Base-by-base conservation (phyloP, 1,140 invertebrate genomes). In the Drosophila nannoptera region DNA sequence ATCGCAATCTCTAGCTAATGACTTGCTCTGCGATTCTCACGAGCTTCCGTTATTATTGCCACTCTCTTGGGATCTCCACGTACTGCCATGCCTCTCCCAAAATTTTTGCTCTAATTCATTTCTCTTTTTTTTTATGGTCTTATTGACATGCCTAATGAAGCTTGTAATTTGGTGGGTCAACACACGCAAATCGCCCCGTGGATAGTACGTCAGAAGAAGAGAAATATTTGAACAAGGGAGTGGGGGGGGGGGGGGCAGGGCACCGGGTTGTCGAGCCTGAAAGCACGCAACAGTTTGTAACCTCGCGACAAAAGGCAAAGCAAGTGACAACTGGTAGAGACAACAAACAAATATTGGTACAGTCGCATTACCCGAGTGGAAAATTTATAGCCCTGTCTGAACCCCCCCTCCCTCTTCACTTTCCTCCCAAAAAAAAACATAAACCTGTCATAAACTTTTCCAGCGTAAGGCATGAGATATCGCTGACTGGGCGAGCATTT, bases 91-190 rank as follows among this genome's bases (percentile, higher is more conserved):
- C 35, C 22, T 22, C 36, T 11, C 8, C 4, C 0, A 38, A 9
- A 7, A 36, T 6, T 7, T 7, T 9, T 8, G 8, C 35, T 36
- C 6, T 36, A 36, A 36, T 2, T 36, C 36, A 22, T 22, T 45
- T 8, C 16, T 4, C 12, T 5, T n/a, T 3, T 12, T 42, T 42
- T 42, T 2, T 42, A 42, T 43, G 40, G 38, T 55, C 38, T 46
- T 59, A 61, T 69, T 67, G 75, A 72, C 76, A 32, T 29, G 49
- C 35, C 48, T 29, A 64, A 71, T 60, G 7, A 48, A 56, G 43
- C 52, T 71, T 31, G 46, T 58, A 62, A 77, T 56, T 68, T 72
- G 66, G 67, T 84, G 73, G 80, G 68, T 78, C 72, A 84, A 83
- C 55, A 78, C 40, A 31, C 68, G 65, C 45, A 55, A 54, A 42